Base-by-base conservation (phyloP, 2,888 invertebrate genomes). In the Gibbula magus region DNA sequence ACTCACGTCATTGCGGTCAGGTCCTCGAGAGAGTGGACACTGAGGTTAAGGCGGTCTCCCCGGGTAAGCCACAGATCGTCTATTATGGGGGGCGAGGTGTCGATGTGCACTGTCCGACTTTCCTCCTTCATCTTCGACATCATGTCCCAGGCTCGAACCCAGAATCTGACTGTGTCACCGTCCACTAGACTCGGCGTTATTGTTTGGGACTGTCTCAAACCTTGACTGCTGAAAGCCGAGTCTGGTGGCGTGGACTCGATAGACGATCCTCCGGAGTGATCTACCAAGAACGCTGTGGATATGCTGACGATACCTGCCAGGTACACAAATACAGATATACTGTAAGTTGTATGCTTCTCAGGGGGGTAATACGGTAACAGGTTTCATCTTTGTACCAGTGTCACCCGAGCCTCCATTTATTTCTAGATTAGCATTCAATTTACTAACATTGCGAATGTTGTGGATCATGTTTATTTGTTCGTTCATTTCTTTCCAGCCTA, bases 61-160 rank as follows among this genome's bases (percentile, higher is more conserved):
- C 66, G 78, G n/a, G 83, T 82, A 18, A 87, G 76, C 82, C 85
- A 85, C 51, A 87, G 67, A 75, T 84, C 78, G 20, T 76, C 70
- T n/a, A 84, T 82, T 53, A 83, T 54, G 7, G 86, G 86, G 16
- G 84, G 83, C 20, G 86, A 86, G 0, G 77, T 77, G 77, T 86
- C 86, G 25, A 83, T 67, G 51, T 83, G 81, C 2, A 86, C 81
- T 0, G 76, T 78, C 10, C 80, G 51, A 10, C 35, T 22, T 32
- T 86, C 84, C 20, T 80, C 82, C 51, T 78, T 78, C 70, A 75
- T 83, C 13, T 70, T 66, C n/a, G 67, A 82, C 13, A 78, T 76
- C 20, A 84, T 75, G 77, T 86, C 86, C 45, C 76, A 77, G n/a
- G 81, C 82, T 35, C 84, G 53, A 8, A 86, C 79, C 75, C 79